Evolutionary conservation across 2,113 vertebrate species (phyloP).

Genomic region (Carassius gibelio): DNA sequence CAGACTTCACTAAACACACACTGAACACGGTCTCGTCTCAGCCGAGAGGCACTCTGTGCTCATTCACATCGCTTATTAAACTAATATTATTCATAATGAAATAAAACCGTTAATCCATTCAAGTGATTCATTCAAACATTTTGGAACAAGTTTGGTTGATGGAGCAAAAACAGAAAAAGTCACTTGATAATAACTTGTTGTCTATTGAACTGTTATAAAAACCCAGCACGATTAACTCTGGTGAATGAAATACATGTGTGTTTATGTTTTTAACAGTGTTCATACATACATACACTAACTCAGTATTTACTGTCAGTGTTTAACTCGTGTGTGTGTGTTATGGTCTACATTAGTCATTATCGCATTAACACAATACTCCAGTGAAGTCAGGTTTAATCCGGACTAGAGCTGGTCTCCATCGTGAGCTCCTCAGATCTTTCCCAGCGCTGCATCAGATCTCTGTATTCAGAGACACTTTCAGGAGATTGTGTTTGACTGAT

Average conservation of each 20-base stretch:
- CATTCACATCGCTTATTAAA: background rate
- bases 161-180: background rate
- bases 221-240: background rate
- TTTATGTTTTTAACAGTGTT: background rate
- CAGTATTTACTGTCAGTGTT: background rate
- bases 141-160: background rate
- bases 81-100: background rate
- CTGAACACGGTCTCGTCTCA: background rate
- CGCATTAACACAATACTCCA: background rate
- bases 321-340: no score
- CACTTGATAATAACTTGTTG: background rate
- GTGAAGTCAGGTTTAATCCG: background rate
- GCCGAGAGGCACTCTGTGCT: background rate
- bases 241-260: background rate
- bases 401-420: background rate
- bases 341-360: background rate
- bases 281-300: background rate
- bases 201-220: background rate
- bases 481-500: background rate
- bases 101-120: background rate
- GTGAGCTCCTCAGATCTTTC: no score
- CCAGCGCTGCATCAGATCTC: no score
- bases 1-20: constrained; percentile 18
- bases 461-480: background rate
- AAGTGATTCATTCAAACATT: no score